Evolutionary conservation across 2,797 vertebrate species (phyloP).

Genomic region (Austrolebias charrua): DNA sequence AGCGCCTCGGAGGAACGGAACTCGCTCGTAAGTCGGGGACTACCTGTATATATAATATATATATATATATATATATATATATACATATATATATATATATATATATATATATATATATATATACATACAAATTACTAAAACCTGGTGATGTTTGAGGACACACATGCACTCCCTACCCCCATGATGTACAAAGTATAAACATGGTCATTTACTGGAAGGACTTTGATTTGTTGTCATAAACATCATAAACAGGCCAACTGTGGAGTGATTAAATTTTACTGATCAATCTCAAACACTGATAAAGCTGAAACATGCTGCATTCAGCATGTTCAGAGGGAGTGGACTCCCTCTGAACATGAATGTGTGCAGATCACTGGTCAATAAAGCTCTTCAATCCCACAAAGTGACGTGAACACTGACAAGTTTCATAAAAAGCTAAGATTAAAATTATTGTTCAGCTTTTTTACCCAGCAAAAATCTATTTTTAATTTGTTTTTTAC

Average conservation of each 20-base stretch:
- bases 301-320: slow-evolving; percentile 1
- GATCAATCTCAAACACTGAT: slow-evolving; percentile 29
- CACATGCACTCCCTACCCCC: neutral
- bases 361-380: neutral
- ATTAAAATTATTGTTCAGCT: neutral
- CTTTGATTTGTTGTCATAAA: slow-evolving; percentile 8
- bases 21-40: no score
- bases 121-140: neutral
- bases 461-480: neutral
- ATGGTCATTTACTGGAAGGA: slow-evolving; percentile 2
- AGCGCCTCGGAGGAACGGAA: no score
- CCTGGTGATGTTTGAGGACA: neutral
- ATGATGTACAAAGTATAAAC: neutral
- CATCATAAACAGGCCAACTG: neutral
- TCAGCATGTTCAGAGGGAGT: slow-evolving; percentile 23
- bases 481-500: neutral
- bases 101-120: no score
- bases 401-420: neutral
- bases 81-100: no score
- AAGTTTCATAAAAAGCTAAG: neutral
- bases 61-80: no score
- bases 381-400: no score
- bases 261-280: slow-evolving; percentile 11
- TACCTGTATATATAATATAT: no score
- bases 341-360: slow-evolving; percentile 1